phyloP scores from a whole-genome alignment of 2,888 invertebrate species.

The Brachyptera risi region DNA sequence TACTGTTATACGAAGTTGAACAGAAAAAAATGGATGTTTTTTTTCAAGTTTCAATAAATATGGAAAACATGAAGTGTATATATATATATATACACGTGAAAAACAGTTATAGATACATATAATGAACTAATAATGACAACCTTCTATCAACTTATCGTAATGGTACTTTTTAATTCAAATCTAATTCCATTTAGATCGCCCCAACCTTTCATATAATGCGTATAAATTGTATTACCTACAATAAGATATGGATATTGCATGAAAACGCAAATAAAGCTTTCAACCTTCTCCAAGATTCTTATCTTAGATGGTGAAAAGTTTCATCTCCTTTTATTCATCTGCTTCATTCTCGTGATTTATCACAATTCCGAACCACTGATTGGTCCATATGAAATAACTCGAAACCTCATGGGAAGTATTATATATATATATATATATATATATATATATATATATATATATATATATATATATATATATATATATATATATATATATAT shows the following conservation, averaged over 20 bases:
- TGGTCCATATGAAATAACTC: constrained; percentile 1
- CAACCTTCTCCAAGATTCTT: constrained; percentile 1
- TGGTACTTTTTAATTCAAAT: too few relatives aligned
- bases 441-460: too few relatives aligned
- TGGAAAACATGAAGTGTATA: background rate
- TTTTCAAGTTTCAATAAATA: background rate
- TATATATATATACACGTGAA: background rate
- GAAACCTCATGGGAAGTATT: constrained; percentile 8
- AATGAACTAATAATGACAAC: too few relatives aligned
- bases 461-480: too few relatives aligned
- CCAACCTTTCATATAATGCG: too few relatives aligned
- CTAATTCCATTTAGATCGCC: too few relatives aligned
- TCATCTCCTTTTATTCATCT: background rate
- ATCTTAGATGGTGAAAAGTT: constrained; percentile 3
- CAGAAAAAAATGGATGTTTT: background rate
- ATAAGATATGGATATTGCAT: background rate
- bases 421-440: too few relatives aligned
- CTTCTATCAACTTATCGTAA: too few relatives aligned
- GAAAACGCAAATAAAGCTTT: constrained; percentile 4
- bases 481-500: too few relatives aligned
- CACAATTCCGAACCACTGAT: constrained; percentile 3
- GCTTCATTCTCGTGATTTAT: background rate
- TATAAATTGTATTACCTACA: too few relatives aligned
- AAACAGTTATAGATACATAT: background rate
- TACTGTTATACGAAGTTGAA: background rate